A percentile compares a stretch with the other conserved stretches of the same genome.
phyloP scores from a whole-genome alignment of 2,888 invertebrate genomes.

The Pyrrhosoma nymphula region DNA sequence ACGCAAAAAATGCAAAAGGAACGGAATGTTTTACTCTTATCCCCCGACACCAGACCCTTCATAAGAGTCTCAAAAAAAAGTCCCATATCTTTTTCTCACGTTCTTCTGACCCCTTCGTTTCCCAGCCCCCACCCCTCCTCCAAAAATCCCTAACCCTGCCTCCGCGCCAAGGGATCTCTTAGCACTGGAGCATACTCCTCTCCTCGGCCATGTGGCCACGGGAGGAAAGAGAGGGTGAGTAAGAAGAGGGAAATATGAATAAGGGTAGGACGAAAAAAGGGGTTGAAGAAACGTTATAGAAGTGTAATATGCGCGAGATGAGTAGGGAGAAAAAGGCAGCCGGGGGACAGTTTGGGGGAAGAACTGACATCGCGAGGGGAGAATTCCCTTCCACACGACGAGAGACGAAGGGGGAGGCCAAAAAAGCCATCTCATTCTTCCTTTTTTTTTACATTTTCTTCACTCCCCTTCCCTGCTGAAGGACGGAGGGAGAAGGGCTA shows the following conservation, averaged over 20 bases:
- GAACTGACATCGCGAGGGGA: not conserved
- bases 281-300: not conserved
- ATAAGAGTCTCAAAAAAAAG: not conserved
- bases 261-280: not conserved
- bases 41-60: not conserved
- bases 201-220: not conserved
- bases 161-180: not conserved
- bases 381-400: not conserved
- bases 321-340: not conserved
- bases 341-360: not conserved
- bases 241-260: not conserved
- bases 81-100: not conserved
- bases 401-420: not conserved
- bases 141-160: not conserved
- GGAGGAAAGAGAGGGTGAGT: not conserved
- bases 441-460: not conserved
- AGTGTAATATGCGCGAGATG: not conserved
- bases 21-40: not conserved
- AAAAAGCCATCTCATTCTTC: constrained; percentile 7
- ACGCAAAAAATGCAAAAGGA: not conserved
- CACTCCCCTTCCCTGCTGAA: not conserved
- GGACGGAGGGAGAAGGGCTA: not conserved
- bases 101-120: not conserved
- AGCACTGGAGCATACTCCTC: not conserved
- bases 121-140: not conserved